Percentiles rank a stretch among this genome's conserved stretches.
Evolutionary conservation across 2,113 vertebrate genomes (phyloP).

Genomic region (Columbina picui): DNA sequence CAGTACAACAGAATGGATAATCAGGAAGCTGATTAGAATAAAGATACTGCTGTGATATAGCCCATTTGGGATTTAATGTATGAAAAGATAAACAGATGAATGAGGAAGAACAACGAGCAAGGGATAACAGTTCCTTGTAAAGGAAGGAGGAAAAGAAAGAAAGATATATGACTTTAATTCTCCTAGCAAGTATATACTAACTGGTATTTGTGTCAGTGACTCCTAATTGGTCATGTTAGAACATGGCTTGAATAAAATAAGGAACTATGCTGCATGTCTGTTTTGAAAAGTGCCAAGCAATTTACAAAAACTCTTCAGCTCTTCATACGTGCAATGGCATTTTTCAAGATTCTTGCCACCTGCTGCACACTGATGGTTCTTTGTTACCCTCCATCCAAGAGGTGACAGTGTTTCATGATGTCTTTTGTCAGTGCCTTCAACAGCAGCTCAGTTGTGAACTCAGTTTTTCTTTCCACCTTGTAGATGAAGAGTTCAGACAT

Average conservation of each 20-base stretch:
- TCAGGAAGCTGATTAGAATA: slow-evolving; percentile 27
- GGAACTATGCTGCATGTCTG: background rate
- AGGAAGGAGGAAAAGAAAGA: background rate
- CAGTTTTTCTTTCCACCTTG: background rate
- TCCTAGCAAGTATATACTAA: background rate
- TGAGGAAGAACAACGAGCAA: slow-evolving; percentile 49
- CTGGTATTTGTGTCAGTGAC: background rate
- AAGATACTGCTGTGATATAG: slow-evolving; percentile 14
- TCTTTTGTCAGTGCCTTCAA: background rate
- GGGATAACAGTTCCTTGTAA: background rate
- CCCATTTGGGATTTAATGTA: slow-evolving; percentile 19
- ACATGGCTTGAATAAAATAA: background rate
- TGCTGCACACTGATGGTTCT: background rate
- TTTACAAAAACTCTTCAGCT: background rate
- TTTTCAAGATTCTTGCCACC: slow-evolving; percentile 5
- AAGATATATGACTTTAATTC: background rate
- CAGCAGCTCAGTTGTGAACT: background rate
- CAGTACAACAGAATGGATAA: background rate
- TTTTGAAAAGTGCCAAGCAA: slow-evolving; percentile 9
- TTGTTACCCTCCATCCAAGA: background rate
- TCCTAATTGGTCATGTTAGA: background rate
- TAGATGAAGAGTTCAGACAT: background rate
- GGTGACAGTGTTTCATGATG: background rate
- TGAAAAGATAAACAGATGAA: slow-evolving; percentile 32
- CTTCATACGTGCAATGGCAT: background rate